Percentiles rank a stretch among this genome's conserved stretches.
Evolutionary conservation across 1,140 invertebrate species (phyloP).

Genomic region (Drosophila erecta): DNA sequence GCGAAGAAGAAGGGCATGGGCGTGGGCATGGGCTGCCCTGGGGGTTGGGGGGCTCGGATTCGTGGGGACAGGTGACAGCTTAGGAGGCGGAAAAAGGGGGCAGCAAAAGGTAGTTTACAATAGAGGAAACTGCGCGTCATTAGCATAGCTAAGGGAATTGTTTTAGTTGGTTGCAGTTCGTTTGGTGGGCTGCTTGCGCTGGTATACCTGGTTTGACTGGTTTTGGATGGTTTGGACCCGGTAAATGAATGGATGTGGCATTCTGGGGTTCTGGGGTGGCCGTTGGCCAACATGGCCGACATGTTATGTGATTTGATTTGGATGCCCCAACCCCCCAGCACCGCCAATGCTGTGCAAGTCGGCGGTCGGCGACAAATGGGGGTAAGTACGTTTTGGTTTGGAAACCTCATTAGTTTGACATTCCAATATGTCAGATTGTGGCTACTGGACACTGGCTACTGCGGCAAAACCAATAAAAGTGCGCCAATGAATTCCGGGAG

Average conservation of each 20-base stretch:
- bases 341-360: background rate
- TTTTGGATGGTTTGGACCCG: background rate
- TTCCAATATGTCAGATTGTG: constrained; percentile 63
- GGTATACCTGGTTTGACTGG: background rate
- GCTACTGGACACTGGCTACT: constrained; percentile 33
- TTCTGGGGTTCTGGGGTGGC: background rate
- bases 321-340: constrained; percentile 46
- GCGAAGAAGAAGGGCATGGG: background rate
- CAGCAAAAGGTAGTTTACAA: constrained; percentile 42
- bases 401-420: constrained; percentile 72
- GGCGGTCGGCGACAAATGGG: constrained; percentile 23
- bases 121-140: constrained; percentile 70
- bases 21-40: background rate
- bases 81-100: background rate
- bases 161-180: constrained; percentile 51
- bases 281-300: constrained; percentile 42
- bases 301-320: constrained; percentile 79
- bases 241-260: constrained; percentile 3
- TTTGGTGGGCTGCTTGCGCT: constrained; percentile 15
- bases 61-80: constrained; percentile 32
- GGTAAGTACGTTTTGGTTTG: constrained; percentile 68
- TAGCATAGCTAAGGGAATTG: constrained; percentile 60
- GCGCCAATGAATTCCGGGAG: background rate
- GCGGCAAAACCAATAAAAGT: constrained; percentile 30
- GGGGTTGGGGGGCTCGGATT: background rate